Evolutionary conservation across 2,797 vertebrate genomes (phyloP), one percentile per base, ranked within the genome.

Genomic region (Mus spretus): DNA sequence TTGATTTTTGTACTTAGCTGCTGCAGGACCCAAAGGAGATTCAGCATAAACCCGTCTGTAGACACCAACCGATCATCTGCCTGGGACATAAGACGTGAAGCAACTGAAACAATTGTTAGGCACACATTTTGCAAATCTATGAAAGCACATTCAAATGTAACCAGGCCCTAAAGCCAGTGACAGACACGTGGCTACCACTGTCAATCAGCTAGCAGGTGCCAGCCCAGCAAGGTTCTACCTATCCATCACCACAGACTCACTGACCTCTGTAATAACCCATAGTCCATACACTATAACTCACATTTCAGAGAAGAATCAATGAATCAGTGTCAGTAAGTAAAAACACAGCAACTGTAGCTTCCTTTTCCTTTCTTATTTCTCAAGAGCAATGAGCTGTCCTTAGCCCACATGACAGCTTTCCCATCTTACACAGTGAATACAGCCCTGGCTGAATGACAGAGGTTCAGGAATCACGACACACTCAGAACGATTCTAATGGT

Each of bases 1-100:
- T 99, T 99, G 96, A 99, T 99, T 98, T 99, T 99, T 96, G 99
- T 99, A 97, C 99, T 99, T 77, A 99, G 99, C 96, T 99, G 99
- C 98, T 99, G 99, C 78, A 99, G 99, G 91, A 99, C 99, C 99
- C 99, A 99, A 89, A 99, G 98, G 98, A 99, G 99, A 98, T 99
- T 99, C 96, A 99, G 99, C 99, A 99, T 99, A 97, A 99, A 99
- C 96, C 99, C 99, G 1, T 99, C 99, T 17, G 99, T 99, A 6
- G 99, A 99, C 85, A 99, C 99, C 98, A 99, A 98, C 89, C 99
- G 99, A 97, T 99, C 99, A 10, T 99, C 99, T 4, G 99, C 99
- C 99, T 99, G 98, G 26, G 63, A 70, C 12, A 79, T 75, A 95
- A 50, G 63, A 13, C 40, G 77, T 50, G 44, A 92, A 80, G 92